Evolutionary conservation across 2,797 vertebrate species (phyloP).

Genomic region (Masticophis lateralis): DNA sequence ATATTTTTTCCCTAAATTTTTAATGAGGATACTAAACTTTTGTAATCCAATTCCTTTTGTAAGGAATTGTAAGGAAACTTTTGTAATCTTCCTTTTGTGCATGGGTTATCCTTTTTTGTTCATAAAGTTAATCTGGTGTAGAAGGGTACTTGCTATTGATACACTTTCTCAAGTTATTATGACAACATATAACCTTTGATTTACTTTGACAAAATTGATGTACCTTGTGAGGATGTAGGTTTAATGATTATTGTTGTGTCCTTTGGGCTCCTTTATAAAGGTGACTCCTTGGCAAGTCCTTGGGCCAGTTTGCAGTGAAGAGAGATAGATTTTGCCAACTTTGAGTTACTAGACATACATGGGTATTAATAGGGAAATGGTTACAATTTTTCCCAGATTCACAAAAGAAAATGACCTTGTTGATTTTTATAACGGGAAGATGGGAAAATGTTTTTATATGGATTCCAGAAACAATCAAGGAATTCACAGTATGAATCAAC

Average conservation of each 20-base stretch:
- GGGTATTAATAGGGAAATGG: background rate
- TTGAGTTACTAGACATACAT: background rate
- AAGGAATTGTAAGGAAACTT: too few species aligned
- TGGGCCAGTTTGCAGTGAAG: background rate
- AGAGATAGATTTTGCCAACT: background rate
- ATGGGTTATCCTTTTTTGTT: background rate
- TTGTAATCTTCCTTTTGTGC: background rate
- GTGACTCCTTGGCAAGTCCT: background rate
- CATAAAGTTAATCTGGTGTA: background rate
- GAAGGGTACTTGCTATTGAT: background rate
- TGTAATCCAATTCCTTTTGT: background rate
- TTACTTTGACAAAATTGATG: background rate
- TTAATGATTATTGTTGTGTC: background rate
- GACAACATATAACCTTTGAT: background rate
- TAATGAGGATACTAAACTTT: background rate
- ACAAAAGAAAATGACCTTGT: background rate
- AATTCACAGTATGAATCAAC: background rate
- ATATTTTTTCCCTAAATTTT: background rate
- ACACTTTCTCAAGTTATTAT: background rate
- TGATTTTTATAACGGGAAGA: background rate
- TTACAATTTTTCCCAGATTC: background rate
- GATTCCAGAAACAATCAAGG: background rate
- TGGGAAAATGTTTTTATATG: background rate
- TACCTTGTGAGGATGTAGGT: background rate
- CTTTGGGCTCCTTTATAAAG: background rate